Evolutionary conservation across 2,797 vertebrate species (phyloP).

Genomic region (Phylloscopus collybita): DNA sequence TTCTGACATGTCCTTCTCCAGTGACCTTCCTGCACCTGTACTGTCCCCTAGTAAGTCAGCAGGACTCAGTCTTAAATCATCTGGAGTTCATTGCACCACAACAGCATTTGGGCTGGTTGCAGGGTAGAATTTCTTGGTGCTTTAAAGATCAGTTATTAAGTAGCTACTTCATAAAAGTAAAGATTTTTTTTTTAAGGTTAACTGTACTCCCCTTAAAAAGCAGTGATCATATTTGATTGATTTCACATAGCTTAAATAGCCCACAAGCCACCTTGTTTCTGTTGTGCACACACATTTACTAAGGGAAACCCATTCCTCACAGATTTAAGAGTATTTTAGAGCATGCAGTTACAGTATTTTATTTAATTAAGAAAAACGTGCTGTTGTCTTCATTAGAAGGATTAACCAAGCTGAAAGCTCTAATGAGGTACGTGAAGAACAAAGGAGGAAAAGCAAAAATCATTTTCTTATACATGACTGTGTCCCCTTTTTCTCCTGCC

Average conservation of each 20-base stretch:
- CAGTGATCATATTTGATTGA: background rate
- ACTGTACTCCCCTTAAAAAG: background rate
- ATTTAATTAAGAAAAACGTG: background rate
- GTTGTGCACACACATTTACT: background rate
- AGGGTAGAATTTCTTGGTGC: background rate
- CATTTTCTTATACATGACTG: background rate
- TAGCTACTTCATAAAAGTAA: background rate
- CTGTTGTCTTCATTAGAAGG: background rate
- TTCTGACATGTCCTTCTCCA: background rate
- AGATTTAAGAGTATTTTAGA: background rate
- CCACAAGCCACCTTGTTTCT: background rate
- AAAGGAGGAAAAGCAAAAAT: background rate
- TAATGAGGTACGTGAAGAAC: background rate
- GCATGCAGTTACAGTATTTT: background rate
- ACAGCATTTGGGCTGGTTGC: background rate
- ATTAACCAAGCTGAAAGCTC: background rate
- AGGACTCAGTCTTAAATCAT: fast-evolving
- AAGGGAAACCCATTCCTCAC: background rate
- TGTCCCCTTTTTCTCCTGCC: background rate
- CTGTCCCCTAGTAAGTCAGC: background rate
- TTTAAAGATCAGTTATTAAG: background rate
- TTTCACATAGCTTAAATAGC: background rate
- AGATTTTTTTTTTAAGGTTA: background rate
- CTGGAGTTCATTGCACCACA: background rate
- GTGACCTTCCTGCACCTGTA: background rate